Evolutionary conservation across 2,797 vertebrate species (phyloP).

Genomic region (Chaunax sp.): DNA sequence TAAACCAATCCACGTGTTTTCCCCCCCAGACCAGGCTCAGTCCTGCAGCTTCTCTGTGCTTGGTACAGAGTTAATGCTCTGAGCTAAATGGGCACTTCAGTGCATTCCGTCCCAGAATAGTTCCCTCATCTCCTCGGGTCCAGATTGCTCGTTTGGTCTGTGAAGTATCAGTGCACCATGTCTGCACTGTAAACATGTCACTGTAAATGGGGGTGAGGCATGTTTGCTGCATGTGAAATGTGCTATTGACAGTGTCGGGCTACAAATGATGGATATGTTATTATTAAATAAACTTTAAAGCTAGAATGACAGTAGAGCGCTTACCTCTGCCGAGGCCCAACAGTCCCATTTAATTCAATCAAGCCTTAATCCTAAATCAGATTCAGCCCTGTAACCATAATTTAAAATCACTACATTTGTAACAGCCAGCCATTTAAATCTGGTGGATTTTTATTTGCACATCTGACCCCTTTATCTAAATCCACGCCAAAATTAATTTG

Average conservation of each 20-base stretch:
- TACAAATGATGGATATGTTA: no score
- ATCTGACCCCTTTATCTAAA: no score
- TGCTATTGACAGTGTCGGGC: background rate
- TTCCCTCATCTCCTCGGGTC: slow-evolving; percentile 24
- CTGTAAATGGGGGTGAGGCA: background rate
- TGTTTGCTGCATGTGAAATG: background rate
- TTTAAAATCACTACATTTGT: no score
- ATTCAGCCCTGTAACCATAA: no score
- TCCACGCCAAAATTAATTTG: no score
- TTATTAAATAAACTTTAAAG: no score
- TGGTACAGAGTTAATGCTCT: slow-evolving; percentile 61
- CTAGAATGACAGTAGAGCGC: no score
- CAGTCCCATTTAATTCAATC: no score
- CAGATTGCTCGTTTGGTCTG: slow-evolving; percentile 12
- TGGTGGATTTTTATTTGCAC: no score
- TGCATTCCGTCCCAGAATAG: slow-evolving; percentile 56
- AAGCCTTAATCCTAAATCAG: no score
- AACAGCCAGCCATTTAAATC: no score
- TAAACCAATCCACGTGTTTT: slow-evolving; percentile 74
- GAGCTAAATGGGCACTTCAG: slow-evolving; percentile 33
- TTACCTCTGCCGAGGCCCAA: no score
- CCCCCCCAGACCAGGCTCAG: slow-evolving; percentile 30
- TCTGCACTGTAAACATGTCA: slow-evolving; percentile 17
- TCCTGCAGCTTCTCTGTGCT: slow-evolving; percentile 45
- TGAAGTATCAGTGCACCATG: background rate